These are phyloP conservation scores for Amaurobius ferox DNA, from an alignment of 2,888 invertebrate genomes.

Conservation along the genomic window DNA sequence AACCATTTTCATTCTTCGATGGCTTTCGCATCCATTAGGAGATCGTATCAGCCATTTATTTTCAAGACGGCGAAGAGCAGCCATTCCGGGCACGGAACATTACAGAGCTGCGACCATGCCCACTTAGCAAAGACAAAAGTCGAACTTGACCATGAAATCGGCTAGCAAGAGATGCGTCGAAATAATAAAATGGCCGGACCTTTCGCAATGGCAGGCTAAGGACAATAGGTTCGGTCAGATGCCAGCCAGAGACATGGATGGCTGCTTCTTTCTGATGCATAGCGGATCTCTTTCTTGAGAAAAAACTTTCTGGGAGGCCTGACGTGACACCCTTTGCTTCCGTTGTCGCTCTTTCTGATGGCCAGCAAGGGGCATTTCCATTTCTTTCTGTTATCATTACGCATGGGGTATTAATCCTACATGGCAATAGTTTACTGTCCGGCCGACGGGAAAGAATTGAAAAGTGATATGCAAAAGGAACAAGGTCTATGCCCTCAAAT, in stretches of 20 bases:
- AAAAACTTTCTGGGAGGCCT: conserved; percentile 28
- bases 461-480: too few relatives aligned
- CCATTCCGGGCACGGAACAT: not conserved
- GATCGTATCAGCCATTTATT: not conserved
- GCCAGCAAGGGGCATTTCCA: not conserved
- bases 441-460: too few relatives aligned
- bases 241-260: conserved; percentile 20
- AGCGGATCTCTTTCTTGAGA: conserved; percentile 46
- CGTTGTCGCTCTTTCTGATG: conserved; percentile 26
- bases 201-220: conserved; percentile 34
- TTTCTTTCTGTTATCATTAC: not conserved
- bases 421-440: too few relatives aligned
- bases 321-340: conserved; percentile 58
- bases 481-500: too few relatives aligned
- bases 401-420: too few relatives aligned
- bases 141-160: conserved; percentile 66
- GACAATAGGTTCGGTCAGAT: conserved; percentile 68
- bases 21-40: conserved; percentile 12
- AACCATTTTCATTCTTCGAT: conserved; percentile 47
- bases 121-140: conserved; percentile 44
- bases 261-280: conserved; percentile 29
- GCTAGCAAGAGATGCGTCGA: conserved; percentile 20
- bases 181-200: conserved; percentile 57
- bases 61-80: not conserved
- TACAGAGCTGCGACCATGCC: not conserved